These are phyloP conservation scores for Sphaerodactylus townsendi DNA, from an alignment of 2,113 vertebrate genomes.

Conservation along the genomic window DNA sequence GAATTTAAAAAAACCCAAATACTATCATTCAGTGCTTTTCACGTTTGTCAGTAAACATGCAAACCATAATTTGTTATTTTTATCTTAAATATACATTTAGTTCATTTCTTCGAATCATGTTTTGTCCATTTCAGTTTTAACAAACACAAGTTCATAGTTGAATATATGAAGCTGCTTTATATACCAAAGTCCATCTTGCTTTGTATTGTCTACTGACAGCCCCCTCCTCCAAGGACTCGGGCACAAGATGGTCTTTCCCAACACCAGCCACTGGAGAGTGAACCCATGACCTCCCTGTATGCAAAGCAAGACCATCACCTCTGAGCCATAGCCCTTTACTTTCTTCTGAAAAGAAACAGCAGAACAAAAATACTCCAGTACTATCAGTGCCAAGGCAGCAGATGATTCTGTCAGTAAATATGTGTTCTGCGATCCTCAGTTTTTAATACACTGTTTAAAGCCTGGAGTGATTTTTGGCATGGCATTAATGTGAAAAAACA, in stretches of 20 bases:
- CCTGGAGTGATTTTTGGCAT: conserved; percentile 11
- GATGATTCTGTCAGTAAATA: conserved; percentile 21
- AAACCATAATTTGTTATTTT: not conserved
- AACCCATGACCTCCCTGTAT: too few species aligned
- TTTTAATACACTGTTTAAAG: not conserved
- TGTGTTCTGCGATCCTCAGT: conserved; percentile 6
- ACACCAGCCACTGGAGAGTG: too few species aligned
- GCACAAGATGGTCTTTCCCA: too few species aligned
- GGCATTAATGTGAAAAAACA: not conserved
- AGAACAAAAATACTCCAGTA: conserved; percentile 3
- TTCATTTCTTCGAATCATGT: not conserved
- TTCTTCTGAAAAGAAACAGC: conserved; percentile 15
- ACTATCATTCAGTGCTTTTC: not conserved
- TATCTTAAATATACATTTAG: not conserved
- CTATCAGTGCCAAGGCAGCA: not conserved
- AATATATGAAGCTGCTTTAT: too few species aligned
- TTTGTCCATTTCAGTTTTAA: conserved; percentile 14
- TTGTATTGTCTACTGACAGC: too few species aligned
- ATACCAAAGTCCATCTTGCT: too few species aligned
- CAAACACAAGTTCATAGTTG: not conserved
- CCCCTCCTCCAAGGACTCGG: too few species aligned
- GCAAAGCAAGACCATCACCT: too few species aligned
- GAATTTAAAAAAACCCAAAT: too few species aligned
- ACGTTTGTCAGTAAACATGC: not conserved
- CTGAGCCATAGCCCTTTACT: not conserved